Base-by-base conservation (phyloP, 2,797 vertebrate species). In the Acipenser oxyrinchus region DNA sequence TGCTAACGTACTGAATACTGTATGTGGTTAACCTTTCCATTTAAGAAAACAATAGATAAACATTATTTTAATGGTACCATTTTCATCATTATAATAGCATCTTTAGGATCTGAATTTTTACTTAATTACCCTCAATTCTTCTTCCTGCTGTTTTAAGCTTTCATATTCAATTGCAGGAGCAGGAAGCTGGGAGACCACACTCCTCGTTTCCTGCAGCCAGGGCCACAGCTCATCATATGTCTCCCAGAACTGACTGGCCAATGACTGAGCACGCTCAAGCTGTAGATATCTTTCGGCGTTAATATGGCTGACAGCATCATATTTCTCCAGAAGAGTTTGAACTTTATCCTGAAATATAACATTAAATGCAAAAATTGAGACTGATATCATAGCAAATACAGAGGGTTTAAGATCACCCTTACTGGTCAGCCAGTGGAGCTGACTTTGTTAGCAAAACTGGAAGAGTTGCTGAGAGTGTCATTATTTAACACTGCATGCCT, bases 231-330 rank as follows among this genome's bases (percentile, higher is more conserved):
- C 96, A 78, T 98, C 95, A 0, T 94, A 92, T 0, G 97, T 98
- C 86, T 99, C 97, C 94, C 96, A 99, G 83, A 99, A 99, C 85
- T 98, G 97, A 74, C 80, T 85, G 67, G 91, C 93, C 53, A 99
- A 84, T 8, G 95, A 97, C 72, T 98, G 96, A 13, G 94, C 94
- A 65, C 95, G 84, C 72, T 99, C 97, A 69, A 99, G 83, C 80
- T 98, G 96, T 23, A 98, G 91, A 66, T 87, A 93, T 67, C 96
- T 89, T 79, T 98, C 96, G 0, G 96, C 95, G 78, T 98, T 99
- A 77, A 93, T 85, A 73, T 96, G 94, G 82, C 93, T 95, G 72
- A 98, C 87, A 4, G 64, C 48, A 48, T 88, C 86, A 6, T 95
- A 98, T 69, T 91, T 94, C 76, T 94, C 90, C 68, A 92, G 55